These are phyloP conservation scores for Polymixis lichenea DNA, from an alignment of 2,888 invertebrate species.

Conservation along the genomic window DNA sequence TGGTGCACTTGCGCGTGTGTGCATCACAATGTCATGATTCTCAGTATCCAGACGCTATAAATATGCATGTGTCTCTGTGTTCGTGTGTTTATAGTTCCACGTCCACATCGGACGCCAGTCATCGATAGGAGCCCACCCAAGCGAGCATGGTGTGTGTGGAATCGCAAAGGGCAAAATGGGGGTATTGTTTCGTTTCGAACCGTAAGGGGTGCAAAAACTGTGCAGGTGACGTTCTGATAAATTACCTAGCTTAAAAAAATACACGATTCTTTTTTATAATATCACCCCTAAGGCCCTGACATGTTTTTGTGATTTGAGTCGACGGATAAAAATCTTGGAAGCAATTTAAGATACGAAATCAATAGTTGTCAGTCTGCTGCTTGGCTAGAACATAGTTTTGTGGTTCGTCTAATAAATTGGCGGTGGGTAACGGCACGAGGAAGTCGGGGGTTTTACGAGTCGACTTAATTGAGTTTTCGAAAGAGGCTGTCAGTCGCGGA, in stretches of 20 bases:
- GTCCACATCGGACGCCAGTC: conserved; percentile 65
- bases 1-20: conserved; percentile 76
- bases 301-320: conserved; percentile 31
- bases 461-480: conserved; percentile 78
- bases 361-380: conserved; percentile 55
- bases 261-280: conserved; percentile 25
- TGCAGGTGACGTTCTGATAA: conserved; percentile 80
- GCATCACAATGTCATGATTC: conserved; percentile 85
- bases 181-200: conserved; percentile 78
- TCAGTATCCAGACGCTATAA: conserved; percentile 82
- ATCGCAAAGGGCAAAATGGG: conserved; percentile 75
- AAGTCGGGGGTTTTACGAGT: conserved; percentile 72
- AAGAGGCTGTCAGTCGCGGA: conserved; percentile 67
- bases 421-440: conserved; percentile 68
- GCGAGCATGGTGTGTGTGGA: conserved; percentile 74
- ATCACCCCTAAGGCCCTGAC: neutral
- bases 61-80: conserved; percentile 76
- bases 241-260: conserved; percentile 60
- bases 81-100: conserved; percentile 66
- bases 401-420: conserved; percentile 75
- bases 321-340: conserved; percentile 25
- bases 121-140: conserved; percentile 81
- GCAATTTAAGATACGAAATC: conserved; percentile 40
- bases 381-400: conserved; percentile 68
- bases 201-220: conserved; percentile 71